A percentile compares a stretch with the other conserved stretches of the same genome.
phyloP scores from a whole-genome alignment of 2,113 vertebrate genomes.

The Dryoscopus gambensis region DNA sequence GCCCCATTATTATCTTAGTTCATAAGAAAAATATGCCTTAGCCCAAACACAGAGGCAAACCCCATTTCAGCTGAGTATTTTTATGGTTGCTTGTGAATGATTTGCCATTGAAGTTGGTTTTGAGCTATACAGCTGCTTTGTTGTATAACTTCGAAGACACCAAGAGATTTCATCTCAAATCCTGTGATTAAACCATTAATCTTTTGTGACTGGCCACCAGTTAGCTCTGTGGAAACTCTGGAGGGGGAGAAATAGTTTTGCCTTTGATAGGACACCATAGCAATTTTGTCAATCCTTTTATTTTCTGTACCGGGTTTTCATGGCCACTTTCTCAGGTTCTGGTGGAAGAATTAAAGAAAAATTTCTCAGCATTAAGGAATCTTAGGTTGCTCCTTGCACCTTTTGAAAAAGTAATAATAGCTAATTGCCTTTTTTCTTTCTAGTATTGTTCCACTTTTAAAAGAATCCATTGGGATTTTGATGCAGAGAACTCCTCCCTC shows the following conservation, averaged over 20 bases:
- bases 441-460: constrained; percentile 93
- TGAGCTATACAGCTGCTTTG: background rate
- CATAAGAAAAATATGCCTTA: constrained; percentile 63
- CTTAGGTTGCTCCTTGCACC: background rate
- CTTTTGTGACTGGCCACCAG: background rate
- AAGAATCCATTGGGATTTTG: constrained; percentile 92
- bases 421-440: background rate
- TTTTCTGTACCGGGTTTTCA: background rate
- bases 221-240: background rate
- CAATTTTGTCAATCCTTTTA: background rate
- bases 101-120: background rate
- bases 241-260: background rate
- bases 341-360: background rate
- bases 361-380: background rate
- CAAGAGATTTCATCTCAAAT: background rate
- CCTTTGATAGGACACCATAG: background rate
- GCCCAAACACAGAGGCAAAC: constrained; percentile 38
- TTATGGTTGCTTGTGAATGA: background rate
- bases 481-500: constrained; percentile 94
- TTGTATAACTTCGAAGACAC: background rate
- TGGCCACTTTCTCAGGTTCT: background rate
- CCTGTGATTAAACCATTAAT: background rate
- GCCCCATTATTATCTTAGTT: constrained; percentile 25
- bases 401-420: background rate
- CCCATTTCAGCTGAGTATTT: background rate